Conservation (phyloP, 2,113 vertebrate species). For the Silurus asotus region DNA sequence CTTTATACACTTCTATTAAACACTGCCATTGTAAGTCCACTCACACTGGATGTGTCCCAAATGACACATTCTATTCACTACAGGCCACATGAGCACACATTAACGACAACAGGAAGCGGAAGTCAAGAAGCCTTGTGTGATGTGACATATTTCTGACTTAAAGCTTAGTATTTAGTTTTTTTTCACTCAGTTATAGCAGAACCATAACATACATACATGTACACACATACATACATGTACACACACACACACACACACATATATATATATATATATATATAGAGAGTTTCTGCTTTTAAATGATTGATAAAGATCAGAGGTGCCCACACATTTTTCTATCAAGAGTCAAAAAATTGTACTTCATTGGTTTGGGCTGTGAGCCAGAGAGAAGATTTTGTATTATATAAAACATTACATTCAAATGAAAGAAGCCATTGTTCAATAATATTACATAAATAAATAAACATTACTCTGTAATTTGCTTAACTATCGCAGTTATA, state of each 20-base stretch:
- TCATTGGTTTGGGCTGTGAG: no score
- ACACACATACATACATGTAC: not conserved
- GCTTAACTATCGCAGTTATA: no score
- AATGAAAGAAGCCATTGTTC: no score
- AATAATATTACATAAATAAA: no score
- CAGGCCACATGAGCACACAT: not conserved
- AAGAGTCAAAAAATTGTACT: no score
- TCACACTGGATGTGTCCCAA: not conserved
- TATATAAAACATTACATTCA: no score
- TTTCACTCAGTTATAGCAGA: not conserved
- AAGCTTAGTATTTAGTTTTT: not conserved
- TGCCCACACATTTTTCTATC: no score
- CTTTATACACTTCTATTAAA: not conserved
- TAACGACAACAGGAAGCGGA: slow-evolving; percentile 14
- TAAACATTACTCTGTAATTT: no score
- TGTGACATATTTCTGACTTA: not conserved
- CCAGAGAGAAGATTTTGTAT: no score
- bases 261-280: not conserved
- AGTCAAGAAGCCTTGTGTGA: not conserved
- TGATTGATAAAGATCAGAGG: no score
- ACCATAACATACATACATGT: not conserved
- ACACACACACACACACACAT: no score
- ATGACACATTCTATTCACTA: not conserved
- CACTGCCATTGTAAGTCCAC: not conserved
- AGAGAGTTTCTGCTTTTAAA: not conserved